Evolutionary conservation across 2,797 vertebrate genomes (phyloP).

Genomic region (Kryptolebias ocellatus): DNA sequence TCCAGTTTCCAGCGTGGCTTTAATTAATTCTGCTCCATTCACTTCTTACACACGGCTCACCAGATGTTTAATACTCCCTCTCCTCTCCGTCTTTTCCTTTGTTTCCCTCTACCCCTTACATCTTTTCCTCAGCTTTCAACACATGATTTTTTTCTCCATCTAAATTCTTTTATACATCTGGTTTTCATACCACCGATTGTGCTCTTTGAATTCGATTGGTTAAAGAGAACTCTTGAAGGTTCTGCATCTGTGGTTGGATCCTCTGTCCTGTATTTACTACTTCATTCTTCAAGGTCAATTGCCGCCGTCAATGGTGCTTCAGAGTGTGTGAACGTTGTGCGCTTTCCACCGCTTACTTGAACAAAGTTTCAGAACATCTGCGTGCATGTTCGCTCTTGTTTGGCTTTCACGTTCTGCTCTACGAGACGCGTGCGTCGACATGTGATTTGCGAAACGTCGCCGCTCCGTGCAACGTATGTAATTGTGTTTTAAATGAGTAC

Average conservation of each 20-base stretch:
- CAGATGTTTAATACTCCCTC: constrained; percentile 69
- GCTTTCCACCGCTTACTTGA: constrained; percentile 67
- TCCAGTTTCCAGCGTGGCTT: constrained; percentile 66
- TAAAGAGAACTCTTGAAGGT: constrained; percentile 39
- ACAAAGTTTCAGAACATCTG: constrained; percentile 76
- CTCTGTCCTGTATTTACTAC: constrained; percentile 57
- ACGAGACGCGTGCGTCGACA: constrained; percentile 34
- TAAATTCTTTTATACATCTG: constrained; percentile 65
- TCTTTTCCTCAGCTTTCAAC: constrained; percentile 45
- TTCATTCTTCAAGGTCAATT: constrained; percentile 73
- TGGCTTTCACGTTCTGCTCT: constrained; percentile 35
- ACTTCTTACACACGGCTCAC: constrained; percentile 62
- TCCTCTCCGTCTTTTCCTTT: constrained; percentile 38
- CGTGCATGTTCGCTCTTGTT: constrained; percentile 54
- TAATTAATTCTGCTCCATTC: constrained; percentile 71
- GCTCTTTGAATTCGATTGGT: constrained; percentile 50
- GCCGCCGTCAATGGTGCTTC: constrained; percentile 62
- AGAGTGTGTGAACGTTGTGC: constrained; percentile 55
- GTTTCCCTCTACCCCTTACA: constrained; percentile 51
- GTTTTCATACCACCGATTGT: constrained; percentile 66
- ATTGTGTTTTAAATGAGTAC: constrained; percentile 34
- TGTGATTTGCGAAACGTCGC: constrained; percentile 45
- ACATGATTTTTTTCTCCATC: constrained; percentile 45
- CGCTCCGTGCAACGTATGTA: constrained; percentile 37
- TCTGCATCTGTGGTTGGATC: constrained; percentile 53